A percentile compares a stretch with the other conserved stretches of the same genome.
These are phyloP conservation scores for Silurus asotus DNA, from an alignment of 2,113 vertebrate genomes.

Conservation along the genomic window DNA sequence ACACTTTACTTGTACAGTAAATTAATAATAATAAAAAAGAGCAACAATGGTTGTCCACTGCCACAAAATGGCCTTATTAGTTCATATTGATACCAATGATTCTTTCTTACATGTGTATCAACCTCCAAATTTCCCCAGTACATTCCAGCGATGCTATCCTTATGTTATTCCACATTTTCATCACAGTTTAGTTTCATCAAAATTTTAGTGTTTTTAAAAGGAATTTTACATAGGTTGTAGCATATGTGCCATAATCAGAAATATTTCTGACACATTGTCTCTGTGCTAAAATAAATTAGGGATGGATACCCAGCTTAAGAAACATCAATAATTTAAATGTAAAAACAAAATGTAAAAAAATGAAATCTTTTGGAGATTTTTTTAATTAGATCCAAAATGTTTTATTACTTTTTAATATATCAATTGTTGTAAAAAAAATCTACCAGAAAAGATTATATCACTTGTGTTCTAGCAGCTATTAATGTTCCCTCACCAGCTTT, in stretches of 20 bases:
- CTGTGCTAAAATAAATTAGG: neutral
- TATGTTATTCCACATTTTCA: neutral
- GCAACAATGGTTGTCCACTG: neutral
- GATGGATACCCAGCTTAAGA: neutral
- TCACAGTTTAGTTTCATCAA: neutral
- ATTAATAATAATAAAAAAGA: neutral
- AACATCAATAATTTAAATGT: neutral
- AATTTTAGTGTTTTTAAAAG: neutral
- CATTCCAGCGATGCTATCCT: neutral
- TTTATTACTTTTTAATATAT: neutral
- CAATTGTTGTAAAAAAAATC: neutral
- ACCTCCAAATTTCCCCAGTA: neutral
- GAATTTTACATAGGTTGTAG: neutral
- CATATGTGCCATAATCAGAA: neutral
- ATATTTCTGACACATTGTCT: neutral
- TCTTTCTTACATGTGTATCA: neutral
- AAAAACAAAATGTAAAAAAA: neutral
- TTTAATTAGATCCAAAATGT: neutral
- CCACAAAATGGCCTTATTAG: neutral
- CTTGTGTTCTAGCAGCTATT: neutral
- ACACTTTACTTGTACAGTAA: no score
- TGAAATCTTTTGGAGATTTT: neutral
- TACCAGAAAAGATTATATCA: neutral
- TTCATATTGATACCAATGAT: neutral
- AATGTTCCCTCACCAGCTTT: neutral